These are phyloP conservation scores for Pherbina coryleti DNA, from an alignment of 2,888 invertebrate genomes.

Conservation along the genomic window DNA sequence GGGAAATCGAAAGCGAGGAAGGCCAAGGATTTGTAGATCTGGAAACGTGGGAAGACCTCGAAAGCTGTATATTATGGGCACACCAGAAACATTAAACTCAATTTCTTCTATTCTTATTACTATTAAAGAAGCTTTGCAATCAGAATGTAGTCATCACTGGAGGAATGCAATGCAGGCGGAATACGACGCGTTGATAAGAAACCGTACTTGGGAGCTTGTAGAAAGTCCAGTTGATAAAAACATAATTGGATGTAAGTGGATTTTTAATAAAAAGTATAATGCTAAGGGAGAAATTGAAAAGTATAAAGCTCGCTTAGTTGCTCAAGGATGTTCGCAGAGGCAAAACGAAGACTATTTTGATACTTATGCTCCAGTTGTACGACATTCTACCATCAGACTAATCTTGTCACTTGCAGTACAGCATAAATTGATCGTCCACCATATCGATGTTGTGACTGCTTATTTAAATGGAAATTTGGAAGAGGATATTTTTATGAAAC, in stretches of 20 bases:
- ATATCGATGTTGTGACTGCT: too few species aligned
- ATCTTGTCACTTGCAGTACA: too few species aligned
- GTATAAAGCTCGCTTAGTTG: constrained; percentile 52
- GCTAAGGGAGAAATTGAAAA: constrained; percentile 45
- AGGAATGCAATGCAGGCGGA: constrained; percentile 52
- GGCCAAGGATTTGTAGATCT: constrained; percentile 32
- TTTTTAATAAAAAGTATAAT: constrained; percentile 41
- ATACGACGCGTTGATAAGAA: too few species aligned
- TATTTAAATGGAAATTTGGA: too few species aligned
- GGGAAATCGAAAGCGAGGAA: constrained; percentile 20
- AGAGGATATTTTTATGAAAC: too few species aligned
- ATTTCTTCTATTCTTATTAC: constrained; percentile 23
- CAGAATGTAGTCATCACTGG: constrained; percentile 40
- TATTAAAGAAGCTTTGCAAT: constrained; percentile 36
- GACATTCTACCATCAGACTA: too few species aligned
- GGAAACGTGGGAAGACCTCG: constrained; percentile 32
- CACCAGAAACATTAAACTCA: constrained; percentile 21
- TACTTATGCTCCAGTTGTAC: too few species aligned
- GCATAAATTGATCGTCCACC: too few species aligned
- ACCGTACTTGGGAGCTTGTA: too few species aligned
- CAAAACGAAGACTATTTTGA: too few species aligned
- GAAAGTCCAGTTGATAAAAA: too few species aligned
- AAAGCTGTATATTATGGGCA: constrained; percentile 27
- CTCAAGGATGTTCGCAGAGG: constrained; percentile 51
- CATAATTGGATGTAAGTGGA: too few species aligned